Evolutionary conservation across 2,888 invertebrate species (phyloP), one percentile per base, ranked within the genome.

Genomic region (Sinelater perroti): DNA sequence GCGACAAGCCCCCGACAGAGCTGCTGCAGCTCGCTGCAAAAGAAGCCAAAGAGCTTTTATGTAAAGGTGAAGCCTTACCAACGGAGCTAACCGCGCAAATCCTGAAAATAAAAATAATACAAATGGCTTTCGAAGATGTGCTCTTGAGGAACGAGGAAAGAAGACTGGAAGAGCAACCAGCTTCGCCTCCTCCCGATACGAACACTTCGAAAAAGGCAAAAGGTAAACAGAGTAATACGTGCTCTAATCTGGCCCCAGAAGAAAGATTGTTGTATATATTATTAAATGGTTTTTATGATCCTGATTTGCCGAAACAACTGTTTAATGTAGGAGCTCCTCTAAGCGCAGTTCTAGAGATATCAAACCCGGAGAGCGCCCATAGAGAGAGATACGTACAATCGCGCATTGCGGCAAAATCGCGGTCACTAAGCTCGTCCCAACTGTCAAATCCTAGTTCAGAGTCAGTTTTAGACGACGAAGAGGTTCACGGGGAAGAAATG

Each of bases 211-310:
- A 31, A 6, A 33, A 33, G 21, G 21, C 4, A 38, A 21, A 8
- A 20, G 38, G n/a, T 1, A 24, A 24, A 24, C 5, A 24, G 24
- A 24, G 24, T 6, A n/a, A n/a, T n/a, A n/a, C n/a, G n/a, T n/a
- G n/a, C n/a, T n/a, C n/a, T n/a, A n/a, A 30, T 3, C 35, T 35
- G 16, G 17, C 21, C 1, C 3, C 21, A 26, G 35, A 18, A 10
- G 7, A 26, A 1, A 4, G 49, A 13, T 40, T 31, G 2, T 40
- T 51, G 8, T 51, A 40, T 5, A n/a, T 51, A n/a, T 11, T 51
- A 13, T n/a, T 51, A 7, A 30, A 3, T 7, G 40, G 40, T 5
- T 40, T 38, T 11, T 51, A 40, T 18, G 30, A 51, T 17, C 14
- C 14, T 5, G 5, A 30, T 0, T 17, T 51, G 8, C 10, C 31